Evolutionary conservation across 2,797 vertebrate genomes (phyloP).

Genomic region (Vultur gryphus): DNA sequence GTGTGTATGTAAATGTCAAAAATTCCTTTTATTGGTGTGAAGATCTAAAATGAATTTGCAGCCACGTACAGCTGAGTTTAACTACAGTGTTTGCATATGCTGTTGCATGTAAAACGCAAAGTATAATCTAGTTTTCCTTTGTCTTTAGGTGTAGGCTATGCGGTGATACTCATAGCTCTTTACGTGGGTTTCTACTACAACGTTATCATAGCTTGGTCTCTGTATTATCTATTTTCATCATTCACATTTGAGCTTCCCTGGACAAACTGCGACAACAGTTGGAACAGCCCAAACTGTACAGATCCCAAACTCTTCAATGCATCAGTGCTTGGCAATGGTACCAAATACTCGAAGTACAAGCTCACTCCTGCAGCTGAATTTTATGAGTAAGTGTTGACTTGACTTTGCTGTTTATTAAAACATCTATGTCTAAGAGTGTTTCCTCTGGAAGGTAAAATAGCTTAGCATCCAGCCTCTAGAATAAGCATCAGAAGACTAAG

Average conservation of each 20-base stretch:
- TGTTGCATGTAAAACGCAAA: background rate
- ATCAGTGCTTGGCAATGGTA: constrained; percentile 81
- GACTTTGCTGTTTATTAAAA: background rate
- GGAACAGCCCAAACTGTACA: constrained; percentile 93
- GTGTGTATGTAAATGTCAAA: background rate
- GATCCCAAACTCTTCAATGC: constrained; percentile 81
- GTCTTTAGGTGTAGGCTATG: constrained; percentile 91
- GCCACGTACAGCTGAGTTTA: background rate
- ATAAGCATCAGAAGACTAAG: background rate
- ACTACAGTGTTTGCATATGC: background rate
- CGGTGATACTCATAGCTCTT: constrained; percentile 95
- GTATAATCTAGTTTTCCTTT: constrained; percentile 35
- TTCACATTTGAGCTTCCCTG: constrained; percentile 91
- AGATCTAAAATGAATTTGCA: background rate
- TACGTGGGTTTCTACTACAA: constrained; percentile 99
- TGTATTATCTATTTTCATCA: constrained; percentile 95
- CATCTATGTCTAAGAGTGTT: background rate
- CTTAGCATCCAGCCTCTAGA: background rate
- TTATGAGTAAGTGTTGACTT: constrained; percentile 88
- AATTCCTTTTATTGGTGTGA: background rate
- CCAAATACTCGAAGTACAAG: constrained; percentile 92
- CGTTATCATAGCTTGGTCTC: constrained; percentile 98
- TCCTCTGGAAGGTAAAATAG: background rate
- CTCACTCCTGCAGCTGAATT: constrained; percentile 94
- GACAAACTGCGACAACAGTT: constrained; percentile 86